A percentile compares a stretch with the other conserved stretches of the same genome.
phyloP scores from a whole-genome alignment of 2,888 invertebrate genomes.

The Xanthia togata region DNA sequence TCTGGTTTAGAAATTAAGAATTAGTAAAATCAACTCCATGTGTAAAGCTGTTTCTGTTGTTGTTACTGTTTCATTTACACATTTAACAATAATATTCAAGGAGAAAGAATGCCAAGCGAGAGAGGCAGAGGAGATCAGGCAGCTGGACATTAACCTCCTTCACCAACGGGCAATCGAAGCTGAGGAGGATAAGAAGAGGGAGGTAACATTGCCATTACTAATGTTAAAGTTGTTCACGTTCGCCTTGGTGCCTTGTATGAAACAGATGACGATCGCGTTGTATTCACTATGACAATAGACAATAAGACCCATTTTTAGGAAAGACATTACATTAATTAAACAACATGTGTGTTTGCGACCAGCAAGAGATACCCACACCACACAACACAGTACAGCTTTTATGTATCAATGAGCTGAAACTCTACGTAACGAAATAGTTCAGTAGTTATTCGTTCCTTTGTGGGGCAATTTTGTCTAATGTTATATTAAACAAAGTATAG shows the following conservation, averaged over 20 bases:
- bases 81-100: constrained; percentile 74
- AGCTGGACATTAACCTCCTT: constrained; percentile 91
- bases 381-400: not conserved
- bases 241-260: not conserved
- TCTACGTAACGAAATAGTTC: not conserved
- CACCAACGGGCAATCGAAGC: constrained; percentile 92
- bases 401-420: not conserved
- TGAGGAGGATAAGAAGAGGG: constrained; percentile 89
- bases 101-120: constrained; percentile 91
- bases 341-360: not conserved
- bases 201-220: constrained; percentile 75
- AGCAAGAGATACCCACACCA: not conserved
- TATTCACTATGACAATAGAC: not conserved
- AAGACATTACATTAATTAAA: not conserved
- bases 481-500: not conserved
- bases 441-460: not conserved
- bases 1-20: not conserved
- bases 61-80: constrained; percentile 13
- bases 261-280: not conserved
- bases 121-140: constrained; percentile 90
- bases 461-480: constrained; percentile 2
- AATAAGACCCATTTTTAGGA: not conserved
- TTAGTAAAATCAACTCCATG: not conserved
- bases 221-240: not conserved
- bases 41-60: constrained; percentile 28